phyloP scores from a whole-genome alignment of 2,797 vertebrate genomes.

The Lacerta bilineata region DNA sequence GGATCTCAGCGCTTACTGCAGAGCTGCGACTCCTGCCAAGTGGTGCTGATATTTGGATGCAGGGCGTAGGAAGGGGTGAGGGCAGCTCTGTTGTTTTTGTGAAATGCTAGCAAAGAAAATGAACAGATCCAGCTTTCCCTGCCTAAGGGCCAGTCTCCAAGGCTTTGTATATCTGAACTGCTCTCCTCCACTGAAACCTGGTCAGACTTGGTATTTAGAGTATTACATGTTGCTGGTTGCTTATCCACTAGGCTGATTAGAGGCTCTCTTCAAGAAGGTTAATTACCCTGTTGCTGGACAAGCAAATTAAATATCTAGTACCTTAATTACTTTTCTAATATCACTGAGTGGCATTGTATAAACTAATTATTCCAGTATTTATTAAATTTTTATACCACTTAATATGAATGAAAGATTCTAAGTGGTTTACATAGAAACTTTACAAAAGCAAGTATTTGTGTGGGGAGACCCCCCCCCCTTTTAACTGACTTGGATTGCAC shows the following conservation, averaged over 20 bases:
- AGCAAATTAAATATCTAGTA: conserved; percentile 30
- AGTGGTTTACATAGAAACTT: too few relatives aligned
- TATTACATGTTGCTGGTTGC: conserved; percentile 8
- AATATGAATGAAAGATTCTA: too few relatives aligned
- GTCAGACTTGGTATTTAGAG: background rate
- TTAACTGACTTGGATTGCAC: background rate
- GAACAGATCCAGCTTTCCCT: background rate
- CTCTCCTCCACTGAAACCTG: background rate
- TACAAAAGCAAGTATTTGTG: too few relatives aligned
- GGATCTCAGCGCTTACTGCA: background rate
- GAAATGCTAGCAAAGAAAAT: background rate
- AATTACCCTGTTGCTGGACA: conserved; percentile 44
- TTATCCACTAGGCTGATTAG: conserved; percentile 56
- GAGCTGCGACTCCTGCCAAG: background rate
- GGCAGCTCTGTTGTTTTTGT: background rate
- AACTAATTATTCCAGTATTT: too few relatives aligned
- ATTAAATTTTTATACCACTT: too few relatives aligned
- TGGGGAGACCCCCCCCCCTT: background rate
- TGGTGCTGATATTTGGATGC: background rate
- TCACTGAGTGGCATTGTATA: too few relatives aligned
- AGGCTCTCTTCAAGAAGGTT: conserved; percentile 48
- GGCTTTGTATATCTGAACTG: too few relatives aligned
- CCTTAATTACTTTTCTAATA: conserved; percentile 20
- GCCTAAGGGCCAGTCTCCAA: background rate
- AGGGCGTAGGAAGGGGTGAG: background rate